Percentiles rank a stretch among this genome's conserved stretches.
phyloP scores from a whole-genome alignment of 2,113 vertebrate species.

The Formicarius rufipectus region DNA sequence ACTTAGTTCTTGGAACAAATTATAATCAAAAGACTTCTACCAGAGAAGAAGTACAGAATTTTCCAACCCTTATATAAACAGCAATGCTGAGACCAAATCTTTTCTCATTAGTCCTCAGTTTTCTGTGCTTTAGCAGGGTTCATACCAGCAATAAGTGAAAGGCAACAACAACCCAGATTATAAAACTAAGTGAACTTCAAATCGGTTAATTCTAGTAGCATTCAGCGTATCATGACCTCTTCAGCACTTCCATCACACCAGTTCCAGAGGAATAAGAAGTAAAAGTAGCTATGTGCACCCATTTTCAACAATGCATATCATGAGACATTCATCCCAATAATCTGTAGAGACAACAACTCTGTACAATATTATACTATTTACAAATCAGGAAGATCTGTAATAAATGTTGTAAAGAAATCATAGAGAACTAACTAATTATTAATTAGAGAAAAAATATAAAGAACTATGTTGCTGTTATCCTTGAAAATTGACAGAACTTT shows the following conservation, averaged over 20 bases:
- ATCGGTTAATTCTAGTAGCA: not conserved
- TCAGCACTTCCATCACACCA: not conserved
- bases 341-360: not conserved
- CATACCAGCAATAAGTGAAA: conserved; percentile 9
- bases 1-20: not conserved
- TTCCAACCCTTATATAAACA: not conserved
- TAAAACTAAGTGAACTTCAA: conserved; percentile 26
- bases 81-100: not conserved
- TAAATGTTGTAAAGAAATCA: not conserved
- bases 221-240: not conserved
- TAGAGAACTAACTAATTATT: not conserved
- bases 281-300: not conserved
- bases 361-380: not conserved
- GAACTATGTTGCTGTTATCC: not conserved
- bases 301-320: not conserved
- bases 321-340: not conserved
- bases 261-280: not conserved
- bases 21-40: not conserved
- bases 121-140: not conserved
- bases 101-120: conserved; percentile 14
- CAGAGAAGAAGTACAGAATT: not conserved
- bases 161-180: not conserved
- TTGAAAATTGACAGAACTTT: not conserved
- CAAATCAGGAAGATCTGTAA: not conserved
- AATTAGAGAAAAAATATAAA: not conserved